Evolutionary conservation across 2,113 vertebrate species (phyloP).

Genomic region (Corythornis madagascariensis): DNA sequence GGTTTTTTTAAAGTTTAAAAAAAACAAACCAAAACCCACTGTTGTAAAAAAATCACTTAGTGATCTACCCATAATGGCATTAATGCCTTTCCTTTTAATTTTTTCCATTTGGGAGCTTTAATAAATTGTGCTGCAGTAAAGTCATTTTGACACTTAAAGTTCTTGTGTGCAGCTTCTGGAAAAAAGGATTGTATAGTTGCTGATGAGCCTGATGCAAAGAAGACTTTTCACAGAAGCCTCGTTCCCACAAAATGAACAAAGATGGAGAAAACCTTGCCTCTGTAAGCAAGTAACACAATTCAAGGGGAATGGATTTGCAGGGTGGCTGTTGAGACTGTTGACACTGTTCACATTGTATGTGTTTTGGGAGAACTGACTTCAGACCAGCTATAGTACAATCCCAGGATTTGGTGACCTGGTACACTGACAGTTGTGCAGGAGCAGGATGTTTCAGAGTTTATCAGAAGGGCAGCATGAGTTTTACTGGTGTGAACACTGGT

Average conservation of each 20-base stretch:
- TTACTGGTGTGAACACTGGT: neutral
- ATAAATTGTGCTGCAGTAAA: neutral
- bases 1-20: neutral
- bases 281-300: neutral
- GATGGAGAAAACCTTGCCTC: neutral
- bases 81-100: neutral
- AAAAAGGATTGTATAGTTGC: neutral
- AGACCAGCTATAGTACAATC: neutral
- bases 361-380: neutral
- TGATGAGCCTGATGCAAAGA: neutral
- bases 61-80: neutral
- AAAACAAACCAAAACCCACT: neutral
- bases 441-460: neutral
- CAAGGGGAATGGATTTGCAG: neutral
- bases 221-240: neutral
- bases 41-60: neutral
- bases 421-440: neutral
- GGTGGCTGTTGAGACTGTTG: neutral
- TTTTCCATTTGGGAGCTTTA: neutral
- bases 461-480: neutral
- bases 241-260: rapidly evolving
- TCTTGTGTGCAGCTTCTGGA: neutral
- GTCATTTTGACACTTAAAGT: neutral
- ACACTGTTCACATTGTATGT: neutral
- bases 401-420: rapidly evolving